These are phyloP conservation scores for Rhinichthys osculus DNA, from an alignment of 2,797 vertebrate genomes.

Conservation along the genomic window DNA sequence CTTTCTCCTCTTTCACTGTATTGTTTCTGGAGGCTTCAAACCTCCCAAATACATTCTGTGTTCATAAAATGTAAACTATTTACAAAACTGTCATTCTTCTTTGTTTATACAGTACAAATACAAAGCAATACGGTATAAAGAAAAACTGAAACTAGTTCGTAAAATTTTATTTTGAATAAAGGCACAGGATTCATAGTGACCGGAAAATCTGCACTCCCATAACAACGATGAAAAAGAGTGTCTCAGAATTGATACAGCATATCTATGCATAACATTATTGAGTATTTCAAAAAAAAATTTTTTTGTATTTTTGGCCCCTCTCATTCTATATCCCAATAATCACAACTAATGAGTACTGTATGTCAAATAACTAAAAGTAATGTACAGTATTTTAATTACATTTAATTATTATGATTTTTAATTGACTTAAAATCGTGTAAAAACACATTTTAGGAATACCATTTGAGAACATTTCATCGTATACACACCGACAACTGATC, in stretches of 20 bases:
- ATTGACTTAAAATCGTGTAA: neutral
- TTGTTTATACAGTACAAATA: neutral
- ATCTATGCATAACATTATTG: neutral
- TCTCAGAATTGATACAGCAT: neutral
- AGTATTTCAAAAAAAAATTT: neutral
- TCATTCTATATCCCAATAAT: neutral
- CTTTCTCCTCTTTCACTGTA: conserved; percentile 5
- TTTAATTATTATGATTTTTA: neutral
- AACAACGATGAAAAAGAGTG: neutral
- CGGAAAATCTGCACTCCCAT: neutral
- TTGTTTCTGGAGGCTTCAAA: conserved; percentile 3
- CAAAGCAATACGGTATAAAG: neutral
- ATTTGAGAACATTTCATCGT: neutral
- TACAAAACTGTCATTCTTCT: neutral
- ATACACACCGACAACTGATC: neutral
- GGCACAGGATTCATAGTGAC: neutral
- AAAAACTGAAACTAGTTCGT: neutral
- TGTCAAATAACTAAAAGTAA: neutral
- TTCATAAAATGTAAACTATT: neutral
- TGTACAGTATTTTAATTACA: neutral
- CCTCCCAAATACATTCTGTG: neutral
- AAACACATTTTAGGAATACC: neutral
- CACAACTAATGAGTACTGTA: neutral
- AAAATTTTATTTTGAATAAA: conserved; percentile 13
- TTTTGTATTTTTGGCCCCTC: neutral